Conservation (phyloP, 2,888 invertebrate genomes). For the Macrophya alboannulata region DNA sequence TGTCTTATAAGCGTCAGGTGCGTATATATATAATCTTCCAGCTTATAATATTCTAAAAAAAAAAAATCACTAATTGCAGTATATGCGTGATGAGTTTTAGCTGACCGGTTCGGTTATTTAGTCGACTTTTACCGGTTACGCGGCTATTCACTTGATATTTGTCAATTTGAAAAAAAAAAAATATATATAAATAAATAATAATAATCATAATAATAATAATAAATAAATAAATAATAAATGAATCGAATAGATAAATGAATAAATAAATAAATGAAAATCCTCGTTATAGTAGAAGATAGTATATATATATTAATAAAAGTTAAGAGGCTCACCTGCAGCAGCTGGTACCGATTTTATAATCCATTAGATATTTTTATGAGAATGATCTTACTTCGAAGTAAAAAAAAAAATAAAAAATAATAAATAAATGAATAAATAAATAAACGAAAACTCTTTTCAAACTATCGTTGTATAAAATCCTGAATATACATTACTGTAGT, state of each 20-base stretch:
- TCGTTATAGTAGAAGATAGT: background rate
- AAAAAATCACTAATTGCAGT: background rate
- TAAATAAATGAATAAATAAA: background rate
- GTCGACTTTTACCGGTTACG: slow-evolving; percentile 12
- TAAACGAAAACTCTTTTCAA: background rate
- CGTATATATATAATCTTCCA: slow-evolving; percentile 39
- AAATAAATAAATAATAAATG: background rate
- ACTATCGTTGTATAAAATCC: background rate
- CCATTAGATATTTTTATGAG: background rate
- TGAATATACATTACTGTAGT: background rate
- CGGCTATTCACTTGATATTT: slow-evolving; percentile 26
- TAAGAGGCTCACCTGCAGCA: background rate
- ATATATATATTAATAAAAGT: background rate
- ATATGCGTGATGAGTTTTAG: background rate
- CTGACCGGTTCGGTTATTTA: slow-evolving; percentile 39
- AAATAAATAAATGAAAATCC: background rate
- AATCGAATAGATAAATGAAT: too few species aligned
- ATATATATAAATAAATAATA: too few species aligned
- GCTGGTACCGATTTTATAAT: background rate
- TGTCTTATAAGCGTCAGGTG: slow-evolving; percentile 37
- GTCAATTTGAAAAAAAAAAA: slow-evolving; percentile 12
- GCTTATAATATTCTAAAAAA: background rate
- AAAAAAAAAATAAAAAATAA: background rate
- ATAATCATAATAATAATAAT: background rate
- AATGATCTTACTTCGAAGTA: slow-evolving; percentile 2